Base-by-base conservation (phyloP, 2,888 invertebrate species). In the Blastobasis lacticolella region DNA sequence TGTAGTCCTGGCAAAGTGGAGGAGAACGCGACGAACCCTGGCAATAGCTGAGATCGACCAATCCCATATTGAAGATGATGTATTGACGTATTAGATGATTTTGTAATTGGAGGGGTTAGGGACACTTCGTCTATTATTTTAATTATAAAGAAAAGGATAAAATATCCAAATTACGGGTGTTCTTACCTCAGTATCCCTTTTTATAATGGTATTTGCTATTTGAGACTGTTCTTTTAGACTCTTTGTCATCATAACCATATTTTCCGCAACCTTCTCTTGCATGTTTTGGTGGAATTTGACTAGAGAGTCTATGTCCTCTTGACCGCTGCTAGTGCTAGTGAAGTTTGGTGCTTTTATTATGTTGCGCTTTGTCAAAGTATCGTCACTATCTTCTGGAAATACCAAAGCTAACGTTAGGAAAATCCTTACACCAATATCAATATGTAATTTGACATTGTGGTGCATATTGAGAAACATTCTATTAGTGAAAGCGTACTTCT, bases 241-340 rank as follows among this genome's bases (percentile, higher is more conserved):
- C 65, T 92, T 92, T 0, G 97, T 95, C 62, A 98, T 89, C 53
- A 92, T 85, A n/a, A 98, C 89, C 95, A 99, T 97, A 67, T 98
- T 97, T 64, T 97, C 95, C 0, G 98, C 96, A 37, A 98, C 94
- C 74, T 95, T 95, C 67, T 96, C 96, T 71, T 98, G 98, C 81
- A 95, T 92, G 60, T 94, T 92, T 68, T 95, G 93, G 72, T 98
- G 96, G 75, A 95, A 94, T 69, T 95, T 94, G 50, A 98, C 88
- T 8, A 97, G 81, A 37, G 94, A 92, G 71, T 96, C 96, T 57
- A 96, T 90, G 68, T 96, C 95, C 60, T 93, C 92, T 53, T 90
- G 90, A 48, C 89, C 84, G 38, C 77, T 81, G 23, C 75, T 83
- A 46, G 78, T 81, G 55, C 84, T 85, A 38, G 83, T 87, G 46